Evolutionary conservation across 2,888 invertebrate genomes (phyloP).

Genomic region (Timema cristinae): DNA sequence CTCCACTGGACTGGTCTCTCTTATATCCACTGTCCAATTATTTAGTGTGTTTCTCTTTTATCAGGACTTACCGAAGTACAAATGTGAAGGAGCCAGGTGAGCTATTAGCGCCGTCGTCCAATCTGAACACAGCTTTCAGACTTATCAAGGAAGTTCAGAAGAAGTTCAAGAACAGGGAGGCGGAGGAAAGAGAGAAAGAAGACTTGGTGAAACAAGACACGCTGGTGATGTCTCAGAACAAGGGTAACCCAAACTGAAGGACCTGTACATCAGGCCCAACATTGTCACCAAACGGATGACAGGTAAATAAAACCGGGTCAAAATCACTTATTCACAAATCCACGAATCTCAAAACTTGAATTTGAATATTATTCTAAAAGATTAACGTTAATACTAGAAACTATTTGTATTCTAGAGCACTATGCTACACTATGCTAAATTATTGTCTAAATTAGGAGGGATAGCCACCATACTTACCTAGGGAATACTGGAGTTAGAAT

Average conservation of each 20-base stretch:
- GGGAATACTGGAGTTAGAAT: too few relatives aligned
- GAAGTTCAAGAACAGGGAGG: slow-evolving; percentile 96
- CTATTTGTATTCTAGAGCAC: too few relatives aligned
- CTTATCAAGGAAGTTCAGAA: slow-evolving; percentile 99
- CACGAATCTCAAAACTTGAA: too few relatives aligned
- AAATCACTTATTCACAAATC: neutral
- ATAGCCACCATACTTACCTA: too few relatives aligned
- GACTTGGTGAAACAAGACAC: slow-evolving; percentile 99
- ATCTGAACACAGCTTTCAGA: slow-evolving; percentile 93
- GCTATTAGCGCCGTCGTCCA: slow-evolving; percentile 87
- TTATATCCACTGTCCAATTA: too few relatives aligned
- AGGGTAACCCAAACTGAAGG: slow-evolving; percentile 96
- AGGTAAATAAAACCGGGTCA: slow-evolving; percentile 45
- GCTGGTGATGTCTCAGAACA: slow-evolving; percentile 86
- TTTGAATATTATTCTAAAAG: too few relatives aligned
- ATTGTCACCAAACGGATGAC: slow-evolving; percentile 96
- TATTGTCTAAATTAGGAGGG: too few relatives aligned
- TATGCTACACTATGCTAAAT: too few relatives aligned
- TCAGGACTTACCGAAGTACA: slow-evolving; percentile 89
- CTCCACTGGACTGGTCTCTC: too few relatives aligned
- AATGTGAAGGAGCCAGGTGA: slow-evolving; percentile 98
- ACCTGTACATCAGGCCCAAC: slow-evolving; percentile 97
- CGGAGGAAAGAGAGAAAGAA: slow-evolving; percentile 97
- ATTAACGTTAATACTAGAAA: too few relatives aligned
- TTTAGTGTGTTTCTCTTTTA: slow-evolving; percentile 32